These are phyloP conservation scores for Papilio elwesi DNA, from an alignment of 2,888 invertebrate genomes.

Conservation along the genomic window DNA sequence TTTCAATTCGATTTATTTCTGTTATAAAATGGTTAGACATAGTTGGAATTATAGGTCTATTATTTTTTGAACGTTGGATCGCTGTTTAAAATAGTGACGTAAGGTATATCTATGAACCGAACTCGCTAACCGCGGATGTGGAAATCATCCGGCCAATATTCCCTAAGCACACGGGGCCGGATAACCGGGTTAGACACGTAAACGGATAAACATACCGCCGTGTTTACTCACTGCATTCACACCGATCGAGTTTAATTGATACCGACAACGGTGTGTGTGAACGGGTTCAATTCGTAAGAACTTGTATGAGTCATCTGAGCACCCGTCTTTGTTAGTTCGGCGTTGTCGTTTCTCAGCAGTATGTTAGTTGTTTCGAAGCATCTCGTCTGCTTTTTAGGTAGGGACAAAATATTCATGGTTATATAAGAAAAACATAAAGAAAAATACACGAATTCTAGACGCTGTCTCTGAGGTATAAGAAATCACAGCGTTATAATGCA, in stretches of 20 bases:
- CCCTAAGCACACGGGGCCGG: slow-evolving; percentile 31
- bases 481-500: slow-evolving; percentile 41
- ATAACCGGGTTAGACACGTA: slow-evolving; percentile 42
- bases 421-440: neutral
- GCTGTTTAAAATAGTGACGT: neutral
- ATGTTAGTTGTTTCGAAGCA: neutral
- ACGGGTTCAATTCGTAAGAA: slow-evolving; percentile 30
- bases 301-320: slow-evolving; percentile 31
- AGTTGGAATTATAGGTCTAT: neutral
- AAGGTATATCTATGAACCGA: slow-evolving; percentile 6
- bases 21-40: too few species aligned
- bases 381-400: slow-evolving; percentile 1
- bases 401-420: neutral
- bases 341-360: neutral
- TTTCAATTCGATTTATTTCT: too few species aligned
- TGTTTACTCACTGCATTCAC: slow-evolving; percentile 64
- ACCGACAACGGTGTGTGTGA: slow-evolving; percentile 43
- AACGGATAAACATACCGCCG: slow-evolving; percentile 47
- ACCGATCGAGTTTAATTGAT: slow-evolving; percentile 61
- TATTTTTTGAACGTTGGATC: neutral
- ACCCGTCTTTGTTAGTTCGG: slow-evolving; percentile 21
- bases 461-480: slow-evolving; percentile 41
- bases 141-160: slow-evolving; percentile 31
- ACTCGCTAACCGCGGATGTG: slow-evolving; percentile 34
- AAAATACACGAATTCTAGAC: neutral